These are phyloP conservation scores for Umimayanthus kanabou DNA, from an alignment of 92 coral and sea anemone genomes.

Conservation along the genomic window DNA sequence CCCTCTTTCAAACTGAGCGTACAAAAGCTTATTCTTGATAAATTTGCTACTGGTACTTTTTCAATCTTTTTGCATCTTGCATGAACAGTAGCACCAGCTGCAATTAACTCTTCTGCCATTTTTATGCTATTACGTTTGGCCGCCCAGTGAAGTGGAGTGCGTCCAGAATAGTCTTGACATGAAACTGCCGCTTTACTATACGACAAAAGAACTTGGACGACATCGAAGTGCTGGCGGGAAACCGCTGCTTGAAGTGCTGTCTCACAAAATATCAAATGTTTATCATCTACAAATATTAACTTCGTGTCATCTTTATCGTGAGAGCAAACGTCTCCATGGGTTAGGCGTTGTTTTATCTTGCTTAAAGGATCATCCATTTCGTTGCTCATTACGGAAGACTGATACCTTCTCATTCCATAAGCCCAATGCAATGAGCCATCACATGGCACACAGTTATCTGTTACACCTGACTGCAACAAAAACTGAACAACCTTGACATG, in stretches of 20 bases:
- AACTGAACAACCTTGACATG: slow-evolving; percentile 48
- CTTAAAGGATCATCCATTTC: too few species aligned
- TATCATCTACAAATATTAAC: slow-evolving; percentile 38
- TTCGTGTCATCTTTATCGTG: not conserved
- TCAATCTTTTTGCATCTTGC: too few species aligned
- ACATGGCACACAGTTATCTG: slow-evolving; percentile 61
- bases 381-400: not conserved
- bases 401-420: slow-evolving; percentile 4
- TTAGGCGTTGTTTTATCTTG: too few species aligned
- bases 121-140: slow-evolving; percentile 29
- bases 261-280: slow-evolving; percentile 59
- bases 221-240: slow-evolving; percentile 35
- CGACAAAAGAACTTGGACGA: slow-evolving; percentile 38
- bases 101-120: too few species aligned
- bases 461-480: slow-evolving; percentile 56
- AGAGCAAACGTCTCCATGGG: too few species aligned
- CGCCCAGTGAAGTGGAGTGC: slow-evolving; percentile 72
- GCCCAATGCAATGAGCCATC: slow-evolving; percentile 36
- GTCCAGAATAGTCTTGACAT: slow-evolving; percentile 69
- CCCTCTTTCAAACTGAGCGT: too few species aligned
- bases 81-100: too few species aligned
- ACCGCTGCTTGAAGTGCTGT: slow-evolving; percentile 89
- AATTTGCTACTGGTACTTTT: too few species aligned
- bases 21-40: too few species aligned
- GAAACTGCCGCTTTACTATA: slow-evolving; percentile 21